phyloP scores from a whole-genome alignment of 2,113 vertebrate genomes.

The Anolis carolinensis region DNA sequence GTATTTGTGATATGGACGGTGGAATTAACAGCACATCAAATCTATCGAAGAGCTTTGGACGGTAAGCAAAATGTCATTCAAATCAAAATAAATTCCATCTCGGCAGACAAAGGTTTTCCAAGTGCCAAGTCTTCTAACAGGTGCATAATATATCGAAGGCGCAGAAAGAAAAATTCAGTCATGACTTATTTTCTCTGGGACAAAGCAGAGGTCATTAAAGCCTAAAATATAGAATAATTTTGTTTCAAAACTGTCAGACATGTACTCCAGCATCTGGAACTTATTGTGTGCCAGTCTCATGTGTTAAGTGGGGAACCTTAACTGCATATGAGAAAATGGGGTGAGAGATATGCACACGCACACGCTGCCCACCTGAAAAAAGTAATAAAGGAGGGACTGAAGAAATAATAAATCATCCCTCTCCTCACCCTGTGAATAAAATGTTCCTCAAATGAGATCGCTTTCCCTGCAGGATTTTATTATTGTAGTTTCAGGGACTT shows the following conservation, averaged over 20 bases:
- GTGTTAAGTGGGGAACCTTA: constrained; percentile 7
- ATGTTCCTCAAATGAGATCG: background rate
- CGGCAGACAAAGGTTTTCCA: constrained; percentile 46
- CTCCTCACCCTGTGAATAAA: background rate
- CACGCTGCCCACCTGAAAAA: background rate
- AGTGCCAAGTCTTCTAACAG: constrained; percentile 51
- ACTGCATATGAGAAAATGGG: constrained; percentile 9
- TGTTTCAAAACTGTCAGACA: constrained; percentile 55
- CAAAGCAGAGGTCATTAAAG: constrained; percentile 52
- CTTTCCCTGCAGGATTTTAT: background rate
- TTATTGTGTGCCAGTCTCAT: constrained; percentile 44
- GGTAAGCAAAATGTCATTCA: constrained; percentile 14
- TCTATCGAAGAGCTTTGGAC: constrained; percentile 24
- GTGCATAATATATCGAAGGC: constrained; percentile 49
- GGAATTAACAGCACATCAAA: background rate
- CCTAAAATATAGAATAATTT: constrained; percentile 54
- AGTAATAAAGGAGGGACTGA: constrained; percentile 13
- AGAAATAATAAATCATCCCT: constrained; percentile 24
- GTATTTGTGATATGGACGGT: constrained; percentile 23
- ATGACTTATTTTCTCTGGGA: constrained; percentile 47
- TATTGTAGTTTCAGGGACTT: background rate
- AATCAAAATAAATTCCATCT: constrained; percentile 28
- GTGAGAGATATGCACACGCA: background rate
- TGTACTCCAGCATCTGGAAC: constrained; percentile 51
- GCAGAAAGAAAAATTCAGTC: constrained; percentile 46